Conservation (phyloP, 2,888 invertebrate genomes). For the Drosophila leonis region DNA sequence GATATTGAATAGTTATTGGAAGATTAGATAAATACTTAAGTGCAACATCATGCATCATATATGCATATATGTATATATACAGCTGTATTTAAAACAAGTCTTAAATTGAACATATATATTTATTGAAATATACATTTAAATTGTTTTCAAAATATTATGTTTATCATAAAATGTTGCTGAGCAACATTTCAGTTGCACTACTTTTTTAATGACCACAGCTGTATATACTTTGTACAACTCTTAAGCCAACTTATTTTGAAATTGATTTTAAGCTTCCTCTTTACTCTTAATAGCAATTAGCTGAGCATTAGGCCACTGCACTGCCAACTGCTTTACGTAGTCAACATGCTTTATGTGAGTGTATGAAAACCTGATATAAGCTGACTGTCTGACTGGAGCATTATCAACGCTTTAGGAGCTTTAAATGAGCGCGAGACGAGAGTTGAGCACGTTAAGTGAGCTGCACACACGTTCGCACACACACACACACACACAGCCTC, state of each 20-base stretch:
- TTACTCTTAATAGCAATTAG: not conserved
- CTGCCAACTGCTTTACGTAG: not conserved
- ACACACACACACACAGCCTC: slow-evolving; percentile 20
- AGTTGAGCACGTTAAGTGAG: slow-evolving; percentile 71
- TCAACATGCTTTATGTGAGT: slow-evolving; percentile 11
- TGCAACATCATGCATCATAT: not conserved
- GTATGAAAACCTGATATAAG: slow-evolving; percentile 68
- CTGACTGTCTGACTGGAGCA: slow-evolving; percentile 58
- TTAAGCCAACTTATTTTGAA: not conserved
- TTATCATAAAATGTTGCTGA: no score
- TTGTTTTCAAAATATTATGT: no score
- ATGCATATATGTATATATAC: not conserved
- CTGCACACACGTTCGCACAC: slow-evolving; percentile 24
- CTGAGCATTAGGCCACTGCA: not conserved
- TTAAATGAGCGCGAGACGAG: slow-evolving; percentile 70
- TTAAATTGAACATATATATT: no score
- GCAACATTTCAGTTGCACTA: no score
- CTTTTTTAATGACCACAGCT: no score
- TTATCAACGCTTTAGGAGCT: slow-evolving; percentile 73
- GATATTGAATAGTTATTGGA: not conserved
- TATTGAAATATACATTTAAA: no score
- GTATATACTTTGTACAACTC: no score
- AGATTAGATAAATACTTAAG: not conserved
- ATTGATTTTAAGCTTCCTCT: not conserved
- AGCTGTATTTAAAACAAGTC: no score